Percentiles rank a stretch among this genome's conserved stretches.
These are phyloP conservation scores for Magallana nippona DNA, from an alignment of 2,888 invertebrate species.

Conservation along the genomic window DNA sequence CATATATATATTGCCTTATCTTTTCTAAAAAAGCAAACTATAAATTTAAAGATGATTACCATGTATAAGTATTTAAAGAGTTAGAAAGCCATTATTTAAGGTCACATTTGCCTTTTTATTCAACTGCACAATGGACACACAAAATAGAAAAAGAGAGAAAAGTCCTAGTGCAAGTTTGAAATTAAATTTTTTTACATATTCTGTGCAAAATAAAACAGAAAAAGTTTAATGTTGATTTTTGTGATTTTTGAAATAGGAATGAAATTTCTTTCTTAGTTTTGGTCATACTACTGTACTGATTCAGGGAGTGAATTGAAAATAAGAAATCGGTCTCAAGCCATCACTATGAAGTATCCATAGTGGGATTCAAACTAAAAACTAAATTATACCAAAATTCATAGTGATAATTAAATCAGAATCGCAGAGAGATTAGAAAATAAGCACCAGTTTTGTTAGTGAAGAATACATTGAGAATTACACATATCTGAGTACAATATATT, in stretches of 20 bases:
- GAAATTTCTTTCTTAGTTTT: too few species aligned
- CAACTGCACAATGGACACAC: conserved; percentile 9
- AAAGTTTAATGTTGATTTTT: too few species aligned
- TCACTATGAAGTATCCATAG: too few species aligned
- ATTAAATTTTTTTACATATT: too few species aligned
- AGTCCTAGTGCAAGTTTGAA: conserved; percentile 1
- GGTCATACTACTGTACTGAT: too few species aligned
- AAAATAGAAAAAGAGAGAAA: not conserved
- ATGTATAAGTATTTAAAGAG: not conserved
- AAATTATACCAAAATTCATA: not conserved
- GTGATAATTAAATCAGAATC: not conserved
- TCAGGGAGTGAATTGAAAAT: too few species aligned
- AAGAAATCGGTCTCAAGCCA: too few species aligned
- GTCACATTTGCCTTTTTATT: conserved; percentile 25
- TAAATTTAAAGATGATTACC: not conserved
- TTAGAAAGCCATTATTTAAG: conserved; percentile 9
- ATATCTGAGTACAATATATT: not conserved
- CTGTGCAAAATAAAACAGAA: too few species aligned
- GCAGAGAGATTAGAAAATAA: not conserved
- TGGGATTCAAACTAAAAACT: too few species aligned
- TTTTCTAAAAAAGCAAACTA: not conserved
- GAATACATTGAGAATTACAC: too few species aligned
- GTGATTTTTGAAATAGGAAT: too few species aligned
- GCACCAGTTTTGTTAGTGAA: conserved; percentile 17
- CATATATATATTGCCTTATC: too few species aligned